Base-by-base conservation (phyloP, 2,888 invertebrate genomes). In the Agapostemon virescens region DNA sequence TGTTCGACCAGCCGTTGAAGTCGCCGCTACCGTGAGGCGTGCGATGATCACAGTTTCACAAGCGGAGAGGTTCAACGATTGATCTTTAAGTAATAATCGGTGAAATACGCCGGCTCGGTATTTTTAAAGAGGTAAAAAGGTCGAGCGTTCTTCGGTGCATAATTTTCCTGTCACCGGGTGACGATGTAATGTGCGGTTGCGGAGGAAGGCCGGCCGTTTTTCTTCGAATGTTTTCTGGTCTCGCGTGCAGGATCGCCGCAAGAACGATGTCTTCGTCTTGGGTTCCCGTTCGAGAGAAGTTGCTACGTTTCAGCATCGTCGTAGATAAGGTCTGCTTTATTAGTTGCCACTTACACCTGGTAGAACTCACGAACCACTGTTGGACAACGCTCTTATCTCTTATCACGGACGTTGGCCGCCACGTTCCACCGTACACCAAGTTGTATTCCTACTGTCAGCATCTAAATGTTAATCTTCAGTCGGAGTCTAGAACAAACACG, bases 331-430 rank as follows among this genome's bases (percentile, higher is more conserved):
- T 17, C 67, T 71, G 72, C 55, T 78, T 85, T 77, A 84, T 85
- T 85, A 81, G 74, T 68, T 55, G 73, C 17, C 38, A 55, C 71
- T 81, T 78, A 55, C 78, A 81, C 72, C 69, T 72, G 79, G 72
- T 79, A 64, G 79, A 74, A 66, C 74, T 72, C 77, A 70, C 40
- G 70, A 74, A 61, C 66, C 73, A 71, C 69, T 69, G 70, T 86
- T 45, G 70, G 58, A 76, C 75, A 79, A 67, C 75, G 64, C 58
- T 33, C 42, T 80, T 84, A 86, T 86, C 80, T 84, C 72, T 85
- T 86, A 84, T 86, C 81, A 69, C 49, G 63, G 30, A 61, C 63
- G 36, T 75, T 68, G 42, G 63, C 71, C 69, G 77, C 58, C 74
- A 36, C 38, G 68, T 69, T 61, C 36, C 20, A 40, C 20, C 17